These are phyloP conservation scores for Tychaedon coryphoeus DNA, from an alignment of 2,113 vertebrate genomes.

Conservation along the genomic window DNA sequence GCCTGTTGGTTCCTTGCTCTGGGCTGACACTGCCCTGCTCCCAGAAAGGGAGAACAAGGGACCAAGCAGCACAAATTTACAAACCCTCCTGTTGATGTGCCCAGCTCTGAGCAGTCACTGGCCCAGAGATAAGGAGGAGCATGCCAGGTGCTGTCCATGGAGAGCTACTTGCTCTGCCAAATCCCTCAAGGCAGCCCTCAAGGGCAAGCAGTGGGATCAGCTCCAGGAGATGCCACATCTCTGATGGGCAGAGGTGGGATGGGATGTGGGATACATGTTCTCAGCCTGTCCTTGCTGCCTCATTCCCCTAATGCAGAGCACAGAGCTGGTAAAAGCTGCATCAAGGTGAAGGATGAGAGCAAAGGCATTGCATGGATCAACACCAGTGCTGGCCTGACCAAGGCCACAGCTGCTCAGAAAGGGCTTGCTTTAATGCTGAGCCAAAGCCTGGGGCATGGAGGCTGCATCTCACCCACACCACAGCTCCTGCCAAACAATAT, in stretches of 20 bases:
- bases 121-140: not conserved
- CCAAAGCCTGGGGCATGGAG: not conserved
- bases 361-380: not conserved
- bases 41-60: not conserved
- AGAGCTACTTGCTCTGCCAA: not conserved
- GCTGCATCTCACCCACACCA: accelerated
- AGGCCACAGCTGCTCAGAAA: not conserved
- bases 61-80: not conserved
- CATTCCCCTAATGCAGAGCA: not conserved
- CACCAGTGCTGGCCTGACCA: not conserved
- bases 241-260: not conserved
- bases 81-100: not conserved
- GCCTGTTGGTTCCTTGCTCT: not conserved
- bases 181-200: not conserved
- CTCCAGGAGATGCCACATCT: not conserved
- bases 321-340: accelerated
- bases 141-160: not conserved
- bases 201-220: not conserved
- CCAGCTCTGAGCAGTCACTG: not conserved
- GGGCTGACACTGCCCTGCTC: not conserved
- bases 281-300: accelerated
- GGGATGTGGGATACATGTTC: accelerated
- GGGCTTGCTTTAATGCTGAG: not conserved
- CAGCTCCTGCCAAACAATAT: not conserved
- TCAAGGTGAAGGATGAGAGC: not conserved